Base-by-base conservation (phyloP, 2,888 invertebrate genomes). In the Hirtodrosophila duncani region DNA sequence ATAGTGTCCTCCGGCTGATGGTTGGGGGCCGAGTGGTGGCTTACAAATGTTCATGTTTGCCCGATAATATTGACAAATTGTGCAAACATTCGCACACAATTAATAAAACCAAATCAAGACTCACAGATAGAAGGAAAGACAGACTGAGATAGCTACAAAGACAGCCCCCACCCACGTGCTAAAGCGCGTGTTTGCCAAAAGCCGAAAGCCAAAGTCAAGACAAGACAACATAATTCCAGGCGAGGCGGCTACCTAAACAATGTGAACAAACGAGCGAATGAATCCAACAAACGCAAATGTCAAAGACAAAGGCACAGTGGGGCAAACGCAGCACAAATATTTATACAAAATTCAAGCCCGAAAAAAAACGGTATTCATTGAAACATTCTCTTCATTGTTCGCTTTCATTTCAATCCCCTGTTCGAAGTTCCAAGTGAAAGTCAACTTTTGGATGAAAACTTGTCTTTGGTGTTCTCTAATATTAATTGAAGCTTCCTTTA, bases 31-130 rank as follows among this genome's bases (percentile, higher is more conserved):
- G n/a, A 33, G 51, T 21, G 46, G 31, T 46, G 48, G 63, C 45
- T 29, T 48, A 50, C 69, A 64, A 79, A 67, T 79, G 75, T 57
- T 74, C 74, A 65, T 75, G 81, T 78, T 71, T 67, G 55, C 30
- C 53, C 66, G 78, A 80, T 82, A 80, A 78, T 70, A 68, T 80
- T 81, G 81, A 82, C 81, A 81, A 81, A 82, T 81, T 80, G 72
- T 81, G 71, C 71, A 77, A 77, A 82, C 70, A 81, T 82, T 82
- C 74, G 67, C 72, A 71, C 77, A 71, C 74, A 67, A 82, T 79
- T 72, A 82, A 82, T 82, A 77, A 74, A 57, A 31, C 34, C 48
- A 60, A 61, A 41, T n/a, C n/a, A n/a, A 49, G 59, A 16, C 55
- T 21, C 29, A 51, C 49, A 50, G 37, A 50, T 50, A 50, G 31